Evolutionary conservation across 2,888 invertebrate species (phyloP).

Genomic region (Coecobrya sp.): DNA sequence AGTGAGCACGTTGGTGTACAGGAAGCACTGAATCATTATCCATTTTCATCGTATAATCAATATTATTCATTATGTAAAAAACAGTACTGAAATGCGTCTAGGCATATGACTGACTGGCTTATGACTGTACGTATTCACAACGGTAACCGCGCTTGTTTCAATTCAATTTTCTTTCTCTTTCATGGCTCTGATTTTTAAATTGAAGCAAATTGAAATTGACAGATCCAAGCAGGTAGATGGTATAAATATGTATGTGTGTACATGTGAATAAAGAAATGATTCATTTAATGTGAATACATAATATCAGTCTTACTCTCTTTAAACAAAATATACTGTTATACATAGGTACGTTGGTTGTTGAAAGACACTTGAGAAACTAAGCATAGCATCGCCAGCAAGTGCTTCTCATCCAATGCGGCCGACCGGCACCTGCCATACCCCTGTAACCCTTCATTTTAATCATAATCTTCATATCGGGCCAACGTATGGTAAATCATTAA

Average conservation of each 20-base stretch:
- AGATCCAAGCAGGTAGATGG: conserved; percentile 31
- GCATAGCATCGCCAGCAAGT: conserved; percentile 60
- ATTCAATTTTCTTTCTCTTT: conserved; percentile 5
- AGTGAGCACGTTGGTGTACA: conserved; percentile 5
- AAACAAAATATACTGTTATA: background rate
- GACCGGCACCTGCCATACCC: conserved; percentile 75
- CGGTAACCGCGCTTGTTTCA: conserved; percentile 18
- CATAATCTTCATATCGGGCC: conserved; percentile 59
- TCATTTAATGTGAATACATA: conserved; percentile 25
- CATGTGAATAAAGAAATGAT: conserved; percentile 29
- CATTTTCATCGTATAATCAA: background rate
- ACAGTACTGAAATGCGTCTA: too few species aligned
- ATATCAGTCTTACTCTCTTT: background rate
- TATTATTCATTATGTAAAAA: background rate
- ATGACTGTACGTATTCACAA: conserved; percentile 39
- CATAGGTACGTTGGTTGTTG: background rate
- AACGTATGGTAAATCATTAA: conserved; percentile 75
- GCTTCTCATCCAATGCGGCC: conserved; percentile 71
- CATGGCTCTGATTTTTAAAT: conserved; percentile 34
- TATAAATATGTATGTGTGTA: conserved; percentile 1
- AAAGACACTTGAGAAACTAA: conserved; percentile 69
- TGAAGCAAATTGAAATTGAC: conserved; percentile 65
- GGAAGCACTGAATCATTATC: conserved; percentile 48
- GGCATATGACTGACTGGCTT: too few species aligned
- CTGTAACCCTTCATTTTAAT: conserved; percentile 77